These are phyloP conservation scores for Heliconius charithonia DNA, from an alignment of 2,888 invertebrate species.

Conservation along the genomic window DNA sequence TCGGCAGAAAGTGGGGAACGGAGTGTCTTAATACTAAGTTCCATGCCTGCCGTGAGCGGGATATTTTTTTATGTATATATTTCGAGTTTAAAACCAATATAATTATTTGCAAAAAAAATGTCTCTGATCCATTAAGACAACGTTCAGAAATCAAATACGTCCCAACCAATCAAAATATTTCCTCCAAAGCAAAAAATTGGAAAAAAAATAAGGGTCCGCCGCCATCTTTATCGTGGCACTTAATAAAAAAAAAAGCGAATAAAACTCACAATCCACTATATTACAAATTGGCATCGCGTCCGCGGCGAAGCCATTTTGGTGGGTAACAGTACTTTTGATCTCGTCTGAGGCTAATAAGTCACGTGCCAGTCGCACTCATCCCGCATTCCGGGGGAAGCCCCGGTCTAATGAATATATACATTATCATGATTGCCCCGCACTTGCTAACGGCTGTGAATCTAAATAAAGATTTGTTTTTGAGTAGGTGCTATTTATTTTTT, in stretches of 20 bases:
- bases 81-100: too few relatives aligned
- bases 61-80: too few relatives aligned
- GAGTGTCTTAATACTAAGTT: too few relatives aligned
- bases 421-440: constrained; percentile 35
- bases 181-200: neutral
- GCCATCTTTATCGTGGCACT: neutral
- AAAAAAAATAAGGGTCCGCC: neutral
- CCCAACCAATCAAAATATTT: neutral
- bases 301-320: constrained; percentile 5
- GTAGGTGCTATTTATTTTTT: neutral
- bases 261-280: neutral
- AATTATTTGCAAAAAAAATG: too few relatives aligned
- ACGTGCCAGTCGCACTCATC: constrained; percentile 25
- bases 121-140: neutral
- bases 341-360: constrained; percentile 23
- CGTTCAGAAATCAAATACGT: neutral
- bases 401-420: constrained; percentile 36
- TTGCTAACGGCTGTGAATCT: constrained; percentile 12
- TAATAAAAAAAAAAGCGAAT: neutral
- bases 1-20: too few relatives aligned
- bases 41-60: too few relatives aligned
- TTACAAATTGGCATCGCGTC: constrained; percentile 23
- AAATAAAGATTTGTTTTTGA: constrained; percentile 9
- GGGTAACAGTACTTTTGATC: constrained; percentile 18
- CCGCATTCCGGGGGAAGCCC: constrained; percentile 17